A percentile compares a stretch with the other conserved stretches of the same genome.
phyloP scores from a whole-genome alignment of 2,113 vertebrate genomes.

The Nematolebias whitei region DNA sequence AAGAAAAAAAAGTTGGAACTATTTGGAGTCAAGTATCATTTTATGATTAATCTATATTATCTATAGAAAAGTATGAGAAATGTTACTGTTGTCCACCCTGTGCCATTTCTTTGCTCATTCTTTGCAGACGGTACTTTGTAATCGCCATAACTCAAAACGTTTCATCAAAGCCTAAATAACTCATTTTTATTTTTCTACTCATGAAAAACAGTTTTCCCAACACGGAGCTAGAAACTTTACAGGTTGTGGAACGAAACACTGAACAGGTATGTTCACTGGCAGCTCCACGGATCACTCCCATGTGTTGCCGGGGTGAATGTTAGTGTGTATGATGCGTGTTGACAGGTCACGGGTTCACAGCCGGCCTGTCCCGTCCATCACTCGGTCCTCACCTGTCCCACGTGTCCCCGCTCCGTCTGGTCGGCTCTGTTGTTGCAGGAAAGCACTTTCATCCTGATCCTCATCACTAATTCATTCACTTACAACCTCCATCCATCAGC shows the following conservation, averaged over 20 bases:
- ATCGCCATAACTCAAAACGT: background rate
- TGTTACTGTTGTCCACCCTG: too few species aligned
- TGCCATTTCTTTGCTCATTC: too few species aligned
- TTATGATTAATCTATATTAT: too few species aligned
- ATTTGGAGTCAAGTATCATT: too few species aligned
- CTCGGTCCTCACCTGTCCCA: slow-evolving; percentile 37
- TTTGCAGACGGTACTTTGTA: background rate
- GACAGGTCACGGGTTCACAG: slow-evolving; percentile 31
- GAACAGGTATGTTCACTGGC: slow-evolving; percentile 4
- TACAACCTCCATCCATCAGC: slow-evolving; percentile 73
- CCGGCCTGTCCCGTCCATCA: slow-evolving; percentile 30
- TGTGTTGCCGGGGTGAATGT: background rate
- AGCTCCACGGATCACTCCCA: slow-evolving; percentile 3
- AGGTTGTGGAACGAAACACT: background rate
- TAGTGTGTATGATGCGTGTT: slow-evolving; percentile 14
- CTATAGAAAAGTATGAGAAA: too few species aligned
- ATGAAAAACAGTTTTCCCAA: background rate
- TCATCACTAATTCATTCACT: slow-evolving; percentile 80
- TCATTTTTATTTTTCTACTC: background rate
- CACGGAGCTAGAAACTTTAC: slow-evolving; percentile 6
- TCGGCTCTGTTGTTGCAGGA: slow-evolving; percentile 59
- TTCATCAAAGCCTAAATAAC: background rate
- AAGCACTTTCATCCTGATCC: slow-evolving; percentile 74
- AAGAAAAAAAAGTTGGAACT: too few species aligned
- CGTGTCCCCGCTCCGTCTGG: slow-evolving; percentile 49